Percentiles rank a stretch among this genome's conserved stretches.
phyloP scores from a whole-genome alignment of 92 coral and sea anemone genomes.

The Scolanthus callimorphus region DNA sequence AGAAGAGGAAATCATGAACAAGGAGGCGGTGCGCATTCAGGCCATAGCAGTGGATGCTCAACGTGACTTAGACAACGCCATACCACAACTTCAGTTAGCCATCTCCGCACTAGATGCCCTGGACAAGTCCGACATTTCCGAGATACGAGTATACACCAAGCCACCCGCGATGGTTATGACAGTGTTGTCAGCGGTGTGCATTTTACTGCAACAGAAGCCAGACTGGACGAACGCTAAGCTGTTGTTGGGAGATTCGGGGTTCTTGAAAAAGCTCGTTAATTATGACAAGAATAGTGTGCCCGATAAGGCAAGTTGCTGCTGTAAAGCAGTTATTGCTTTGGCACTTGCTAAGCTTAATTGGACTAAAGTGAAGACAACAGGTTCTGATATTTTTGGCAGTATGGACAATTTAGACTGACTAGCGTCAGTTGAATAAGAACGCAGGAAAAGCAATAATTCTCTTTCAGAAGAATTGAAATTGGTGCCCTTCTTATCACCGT shows the following conservation, averaged over 20 bases:
- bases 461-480: no score
- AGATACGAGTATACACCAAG: conserved; percentile 97
- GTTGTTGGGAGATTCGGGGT: conserved; percentile 81
- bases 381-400: no score
- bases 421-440: no score
- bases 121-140: conserved; percentile 96
- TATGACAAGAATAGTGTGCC: conserved; percentile 83
- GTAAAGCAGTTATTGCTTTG: no score
- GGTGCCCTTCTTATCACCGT: no score
- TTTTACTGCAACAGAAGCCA: conserved; percentile 89
- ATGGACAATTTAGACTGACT: no score
- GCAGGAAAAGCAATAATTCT: no score
- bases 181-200: conserved; percentile 88
- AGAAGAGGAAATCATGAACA: conserved; percentile 91
- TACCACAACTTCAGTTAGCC: conserved; percentile 82
- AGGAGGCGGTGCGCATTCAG: conserved; percentile 84
- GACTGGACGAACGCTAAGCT: conserved; percentile 94
- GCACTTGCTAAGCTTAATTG: no score
- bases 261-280: conserved; percentile 80
- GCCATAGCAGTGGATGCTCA: conserved; percentile 95
- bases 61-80: conserved; percentile 77
- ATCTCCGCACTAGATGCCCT: conserved; percentile 78
- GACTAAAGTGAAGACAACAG: no score
- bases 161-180: conserved; percentile 99
- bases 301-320: conserved; percentile 69